These are phyloP conservation scores for Copsychus sechellarum DNA, from an alignment of 2,113 vertebrate species.

Conservation along the genomic window DNA sequence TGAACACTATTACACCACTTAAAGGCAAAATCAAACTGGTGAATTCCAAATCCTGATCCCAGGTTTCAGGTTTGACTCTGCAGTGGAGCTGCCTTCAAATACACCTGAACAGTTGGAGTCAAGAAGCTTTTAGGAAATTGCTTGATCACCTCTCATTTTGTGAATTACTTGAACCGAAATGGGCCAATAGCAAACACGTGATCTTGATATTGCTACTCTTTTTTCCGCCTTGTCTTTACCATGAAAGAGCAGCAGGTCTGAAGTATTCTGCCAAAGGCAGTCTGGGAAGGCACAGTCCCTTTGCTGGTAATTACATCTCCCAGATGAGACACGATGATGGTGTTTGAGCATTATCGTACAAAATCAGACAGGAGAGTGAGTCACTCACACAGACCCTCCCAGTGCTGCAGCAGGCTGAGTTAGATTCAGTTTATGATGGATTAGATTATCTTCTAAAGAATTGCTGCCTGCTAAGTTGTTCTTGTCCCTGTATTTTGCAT, in stretches of 20 bases:
- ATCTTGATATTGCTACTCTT: neutral
- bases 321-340: neutral
- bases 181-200: neutral
- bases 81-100: neutral
- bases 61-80: neutral
- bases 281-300: neutral
- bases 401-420: neutral
- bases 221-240: fast-evolving
- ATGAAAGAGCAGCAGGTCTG: neutral
- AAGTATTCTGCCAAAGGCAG: neutral
- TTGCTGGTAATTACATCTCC: neutral
- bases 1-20: neutral
- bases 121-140: neutral
- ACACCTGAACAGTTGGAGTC: neutral
- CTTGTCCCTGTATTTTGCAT: neutral
- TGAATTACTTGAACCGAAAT: neutral
- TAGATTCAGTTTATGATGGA: neutral
- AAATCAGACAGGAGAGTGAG: neutral
- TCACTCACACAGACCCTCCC: neutral
- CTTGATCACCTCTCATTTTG: neutral
- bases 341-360: neutral
- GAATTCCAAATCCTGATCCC: neutral
- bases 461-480: neutral
- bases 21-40: neutral
- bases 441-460: neutral